These are phyloP conservation scores for Anabacerthia variegaticeps DNA, from an alignment of 2,797 vertebrate genomes.

Conservation along the genomic window DNA sequence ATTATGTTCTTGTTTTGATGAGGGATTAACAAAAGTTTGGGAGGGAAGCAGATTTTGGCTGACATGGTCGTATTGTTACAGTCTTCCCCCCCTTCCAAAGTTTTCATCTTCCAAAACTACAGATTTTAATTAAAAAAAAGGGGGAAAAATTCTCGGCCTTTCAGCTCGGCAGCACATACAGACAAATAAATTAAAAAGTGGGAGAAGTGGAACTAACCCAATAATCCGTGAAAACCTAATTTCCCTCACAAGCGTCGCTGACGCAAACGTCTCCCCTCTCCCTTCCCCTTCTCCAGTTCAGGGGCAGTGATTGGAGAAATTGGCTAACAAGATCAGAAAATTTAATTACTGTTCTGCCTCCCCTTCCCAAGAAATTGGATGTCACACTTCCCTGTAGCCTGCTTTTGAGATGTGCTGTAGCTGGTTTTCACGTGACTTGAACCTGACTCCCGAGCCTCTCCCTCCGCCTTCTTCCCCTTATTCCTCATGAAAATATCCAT, in stretches of 20 bases:
- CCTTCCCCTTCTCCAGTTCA: slow-evolving; percentile 76
- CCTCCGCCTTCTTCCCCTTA: neutral
- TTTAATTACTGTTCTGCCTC: slow-evolving; percentile 82
- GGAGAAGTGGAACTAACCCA: slow-evolving; percentile 86
- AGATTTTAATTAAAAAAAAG: slow-evolving; percentile 78
- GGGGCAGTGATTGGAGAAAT: slow-evolving; percentile 85
- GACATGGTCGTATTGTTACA: slow-evolving; percentile 39
- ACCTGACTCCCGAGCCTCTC: neutral
- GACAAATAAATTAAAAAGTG: slow-evolving; percentile 86
- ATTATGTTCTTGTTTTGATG: slow-evolving; percentile 27
- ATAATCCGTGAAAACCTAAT: slow-evolving; percentile 87
- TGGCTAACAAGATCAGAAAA: slow-evolving; percentile 88
- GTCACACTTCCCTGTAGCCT: slow-evolving; percentile 77
- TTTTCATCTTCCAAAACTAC: slow-evolving; percentile 75
- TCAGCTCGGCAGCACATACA: slow-evolving; percentile 81
- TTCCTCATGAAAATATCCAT: neutral
- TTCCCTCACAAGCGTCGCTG: slow-evolving; percentile 76
- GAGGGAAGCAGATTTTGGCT: slow-evolving; percentile 44
- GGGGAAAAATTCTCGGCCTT: slow-evolving; percentile 62
- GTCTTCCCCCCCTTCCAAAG: neutral
- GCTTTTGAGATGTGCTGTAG: slow-evolving; percentile 50
- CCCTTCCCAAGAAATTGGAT: slow-evolving; percentile 82
- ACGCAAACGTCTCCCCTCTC: slow-evolving; percentile 75
- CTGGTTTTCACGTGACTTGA: slow-evolving; percentile 42
- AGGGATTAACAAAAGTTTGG: slow-evolving; percentile 27